A percentile compares a stretch with the other conserved stretches of the same genome.
These are phyloP conservation scores for Neoseiulus cucumeris DNA, from an alignment of 1,140 invertebrate genomes.

Conservation along the genomic window DNA sequence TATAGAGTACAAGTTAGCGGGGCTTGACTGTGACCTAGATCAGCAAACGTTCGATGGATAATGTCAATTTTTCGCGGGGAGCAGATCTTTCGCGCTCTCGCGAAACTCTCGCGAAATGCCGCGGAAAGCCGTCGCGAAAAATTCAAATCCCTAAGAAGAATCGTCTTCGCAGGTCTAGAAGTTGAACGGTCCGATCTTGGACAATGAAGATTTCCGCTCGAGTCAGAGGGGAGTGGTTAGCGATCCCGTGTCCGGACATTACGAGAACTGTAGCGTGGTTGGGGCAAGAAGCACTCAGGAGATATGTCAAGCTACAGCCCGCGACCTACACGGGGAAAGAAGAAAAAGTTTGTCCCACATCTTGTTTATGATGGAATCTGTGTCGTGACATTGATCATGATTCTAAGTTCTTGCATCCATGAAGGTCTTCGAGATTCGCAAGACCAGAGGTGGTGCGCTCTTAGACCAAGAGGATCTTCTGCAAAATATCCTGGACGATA, in stretches of 20 bases:
- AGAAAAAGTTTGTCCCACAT: background rate
- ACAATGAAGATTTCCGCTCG: slow-evolving; percentile 41
- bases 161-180: too few relatives aligned
- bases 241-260: slow-evolving; percentile 38
- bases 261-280: slow-evolving; percentile 33
- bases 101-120: too few relatives aligned
- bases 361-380: background rate
- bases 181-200: background rate
- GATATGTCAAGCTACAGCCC: slow-evolving; percentile 32
- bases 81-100: too few relatives aligned
- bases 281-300: slow-evolving; percentile 35
- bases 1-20: too few relatives aligned
- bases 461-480: slow-evolving; percentile 38
- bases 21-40: too few relatives aligned
- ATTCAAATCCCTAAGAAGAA: too few relatives aligned
- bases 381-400: slow-evolving; percentile 5
- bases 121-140: too few relatives aligned
- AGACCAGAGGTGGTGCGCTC: slow-evolving; percentile 40
- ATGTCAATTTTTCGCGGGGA: too few relatives aligned
- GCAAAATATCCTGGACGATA: slow-evolving; percentile 38
- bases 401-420: background rate
- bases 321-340: slow-evolving; percentile 12
- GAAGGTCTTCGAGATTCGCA: slow-evolving; percentile 36
- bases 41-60: too few relatives aligned
- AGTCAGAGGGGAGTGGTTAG: slow-evolving; percentile 40